phyloP scores from a whole-genome alignment of 2,113 vertebrate species.

The Argyrosomus japonicus region DNA sequence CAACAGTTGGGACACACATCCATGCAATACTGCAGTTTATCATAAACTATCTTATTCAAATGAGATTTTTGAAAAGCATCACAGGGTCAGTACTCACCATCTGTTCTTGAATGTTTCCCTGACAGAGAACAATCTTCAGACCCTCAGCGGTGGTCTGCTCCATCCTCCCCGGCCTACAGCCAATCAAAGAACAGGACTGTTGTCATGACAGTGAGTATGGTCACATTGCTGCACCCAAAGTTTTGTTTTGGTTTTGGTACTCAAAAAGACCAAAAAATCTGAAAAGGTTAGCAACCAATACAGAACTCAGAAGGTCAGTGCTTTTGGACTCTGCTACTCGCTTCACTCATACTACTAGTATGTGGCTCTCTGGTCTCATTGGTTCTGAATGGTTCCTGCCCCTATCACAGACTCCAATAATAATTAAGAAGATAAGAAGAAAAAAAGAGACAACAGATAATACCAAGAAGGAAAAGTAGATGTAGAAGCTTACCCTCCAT shows the following conservation, averaged over 20 bases:
- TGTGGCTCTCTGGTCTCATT: background rate
- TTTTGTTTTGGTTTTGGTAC: background rate
- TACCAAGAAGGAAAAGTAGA: background rate
- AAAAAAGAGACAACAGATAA: background rate
- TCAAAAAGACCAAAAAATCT: background rate
- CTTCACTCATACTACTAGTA: background rate
- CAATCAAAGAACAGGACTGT: slow-evolving; percentile 23
- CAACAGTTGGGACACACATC: too few relatives aligned
- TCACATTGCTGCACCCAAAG: background rate
- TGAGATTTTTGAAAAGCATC: too few relatives aligned
- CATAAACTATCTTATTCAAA: background rate
- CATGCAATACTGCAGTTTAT: background rate
- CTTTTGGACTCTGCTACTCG: background rate
- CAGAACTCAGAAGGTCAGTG: background rate
- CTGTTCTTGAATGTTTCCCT: slow-evolving; percentile 83
- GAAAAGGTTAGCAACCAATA: background rate
- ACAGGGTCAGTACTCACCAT: slow-evolving; percentile 75
- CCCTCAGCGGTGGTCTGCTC: slow-evolving; percentile 79
- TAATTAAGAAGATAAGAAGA: background rate
- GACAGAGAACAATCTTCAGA: slow-evolving; percentile 79
- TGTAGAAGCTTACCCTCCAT: background rate
- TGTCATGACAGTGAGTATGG: background rate
- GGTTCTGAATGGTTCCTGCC: background rate
- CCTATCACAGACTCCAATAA: background rate
- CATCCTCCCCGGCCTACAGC: slow-evolving; percentile 7